Evolutionary conservation across 2,113 vertebrate species (phyloP), one percentile per base, ranked within the genome.

Genomic region (Gallinago media): DNA sequence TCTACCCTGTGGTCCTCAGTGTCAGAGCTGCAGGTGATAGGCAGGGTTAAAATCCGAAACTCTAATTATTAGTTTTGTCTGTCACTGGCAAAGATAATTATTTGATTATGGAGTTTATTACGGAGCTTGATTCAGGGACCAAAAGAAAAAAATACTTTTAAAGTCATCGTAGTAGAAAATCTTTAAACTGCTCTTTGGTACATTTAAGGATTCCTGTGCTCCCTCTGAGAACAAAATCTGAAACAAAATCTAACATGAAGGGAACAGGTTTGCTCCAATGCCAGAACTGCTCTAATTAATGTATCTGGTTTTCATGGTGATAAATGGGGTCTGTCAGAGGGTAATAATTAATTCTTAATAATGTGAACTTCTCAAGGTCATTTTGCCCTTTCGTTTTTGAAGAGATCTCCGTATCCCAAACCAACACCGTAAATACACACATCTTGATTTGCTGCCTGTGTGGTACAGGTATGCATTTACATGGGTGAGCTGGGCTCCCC

Each of bases 311-410:
- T 96, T 96, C 79, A 54, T 65, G 66, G 44, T 95, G 86, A 96
- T 91, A 94, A 96, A 96, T 96, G 66, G 65, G 36, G 70, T 94
- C 83, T 89, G 88, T 94, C 83, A 91, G 58, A 94, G 49, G 52
- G n/a, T 70, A 94, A 96, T 87, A 94, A 96, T 97, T 94, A 93
- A 68, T 95, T 87, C 47, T 78, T 94, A 94, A 89, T 94, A 82
- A 88, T 25, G 20, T 68, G 66, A 89, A 91, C 76, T 89, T 87
- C 62, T 89, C 88, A 94, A 95, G 96, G 88, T 96, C 88, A 89
- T 91, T 79, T 94, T 92, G 31, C 59, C 55, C n/a, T 47, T 59
- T 34, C n/a, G 58, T 89, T 95, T 94, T 85, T 75, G 19, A 94
- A 79, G 72, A 67, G 54, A 78, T 67, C 32, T 72, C 55, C 52